Evolutionary conservation across 2,113 vertebrate genomes (phyloP), one percentile per base, ranked within the genome.

Genomic region (Pelusios castaneus): DNA sequence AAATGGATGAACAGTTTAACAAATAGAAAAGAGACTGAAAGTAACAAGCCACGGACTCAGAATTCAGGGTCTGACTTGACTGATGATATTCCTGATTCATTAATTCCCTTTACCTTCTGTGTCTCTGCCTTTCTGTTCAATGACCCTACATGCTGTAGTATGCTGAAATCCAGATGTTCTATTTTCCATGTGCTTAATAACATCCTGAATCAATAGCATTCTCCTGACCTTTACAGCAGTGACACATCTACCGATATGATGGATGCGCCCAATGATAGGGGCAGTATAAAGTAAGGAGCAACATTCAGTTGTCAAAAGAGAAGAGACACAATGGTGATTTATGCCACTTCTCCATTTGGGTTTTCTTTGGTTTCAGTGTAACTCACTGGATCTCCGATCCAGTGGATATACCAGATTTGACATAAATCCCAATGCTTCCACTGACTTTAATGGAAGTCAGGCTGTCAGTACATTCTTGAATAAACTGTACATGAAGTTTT

Each of bases 181-280:
- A n/a, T 95, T 96, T 89, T 75, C 93, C 85, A 94, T 25, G 73
- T 94, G 87, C 88, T 92, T 92, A 27, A 89, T 95, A 89, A 91
- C 82, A 95, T 80, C 16, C 67, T 93, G 84, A 89, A 95, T 92
- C 95, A 63, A 60, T 90, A 95, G 77, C 67, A 79, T 14, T 95
- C 29, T 93, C 29, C 82, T 90, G 89, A 95, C 91, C 94, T 96
- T 79, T 60, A 45, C 13, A 34, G 10, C 0, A 1, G 55, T 47
- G 14, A 60, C 13, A 87, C 58, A 83, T 29, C 17, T 29, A 91
- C 10, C 22, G 43, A 9, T 22, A 10, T 70, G 63, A 70, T 38
- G n/a, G 41, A 75, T 41, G 21, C 38, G 70, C 51, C 63, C 6
- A 49, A 29, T 34, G 10, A 6, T 49, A 52, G 49, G 6, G 2